phyloP scores from a whole-genome alignment of 1,140 invertebrate species.

The Magallana gigas region DNA sequence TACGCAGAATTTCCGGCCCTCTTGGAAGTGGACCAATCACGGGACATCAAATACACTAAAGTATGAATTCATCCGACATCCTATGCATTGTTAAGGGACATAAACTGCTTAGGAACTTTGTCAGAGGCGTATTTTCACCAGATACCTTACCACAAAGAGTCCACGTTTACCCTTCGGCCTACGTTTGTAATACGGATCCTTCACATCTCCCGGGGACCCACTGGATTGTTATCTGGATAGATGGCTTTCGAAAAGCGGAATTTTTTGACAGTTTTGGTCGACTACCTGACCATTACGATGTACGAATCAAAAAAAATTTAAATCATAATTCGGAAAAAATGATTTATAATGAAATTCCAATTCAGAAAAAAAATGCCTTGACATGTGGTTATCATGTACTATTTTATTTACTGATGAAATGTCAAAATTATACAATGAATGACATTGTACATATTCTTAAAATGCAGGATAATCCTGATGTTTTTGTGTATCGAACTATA shows the following conservation, averaged over 20 bases:
- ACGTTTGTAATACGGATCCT: slow-evolving; percentile 40
- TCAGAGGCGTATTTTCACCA: slow-evolving; percentile 40
- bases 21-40: too few species aligned
- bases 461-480: not conserved
- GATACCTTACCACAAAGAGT: slow-evolving; percentile 39
- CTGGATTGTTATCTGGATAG: slow-evolving; percentile 41
- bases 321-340: not conserved
- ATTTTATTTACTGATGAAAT: slow-evolving; percentile 18
- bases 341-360: not conserved
- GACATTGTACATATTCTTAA: not conserved
- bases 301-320: not conserved
- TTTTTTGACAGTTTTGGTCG: slow-evolving; percentile 52
- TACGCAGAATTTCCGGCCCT: too few species aligned
- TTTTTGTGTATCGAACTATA: not conserved
- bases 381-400: slow-evolving; percentile 35
- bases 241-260: not conserved
- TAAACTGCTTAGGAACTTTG: not conserved
- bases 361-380: slow-evolving; percentile 18
- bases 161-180: slow-evolving; percentile 17
- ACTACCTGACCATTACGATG: slow-evolving; percentile 19
- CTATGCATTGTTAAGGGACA: not conserved
- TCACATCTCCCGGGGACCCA: slow-evolving; percentile 39
- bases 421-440: not conserved
- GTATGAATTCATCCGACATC: not conserved
- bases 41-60: too few species aligned